phyloP scores from a whole-genome alignment of 2,113 vertebrate species.

The Prietella phreatophila region DNA sequence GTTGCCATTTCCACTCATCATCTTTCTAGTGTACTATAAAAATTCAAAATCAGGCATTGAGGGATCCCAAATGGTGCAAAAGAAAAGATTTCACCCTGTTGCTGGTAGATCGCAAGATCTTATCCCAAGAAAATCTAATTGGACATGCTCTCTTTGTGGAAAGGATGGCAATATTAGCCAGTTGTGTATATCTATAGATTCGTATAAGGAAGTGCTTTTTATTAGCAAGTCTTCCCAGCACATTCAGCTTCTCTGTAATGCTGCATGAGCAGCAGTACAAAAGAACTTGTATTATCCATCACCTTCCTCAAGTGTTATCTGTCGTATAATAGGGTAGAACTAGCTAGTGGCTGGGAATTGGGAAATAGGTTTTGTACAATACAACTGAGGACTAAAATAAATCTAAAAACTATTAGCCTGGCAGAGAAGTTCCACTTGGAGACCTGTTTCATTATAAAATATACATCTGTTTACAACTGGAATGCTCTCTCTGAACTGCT shows the following conservation, averaged over 20 bases:
- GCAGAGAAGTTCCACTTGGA: background rate
- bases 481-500: background rate
- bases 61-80: background rate
- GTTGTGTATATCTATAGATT: background rate
- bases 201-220: background rate
- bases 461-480: background rate
- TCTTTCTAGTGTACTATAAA: background rate
- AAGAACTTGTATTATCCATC: background rate
- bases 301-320: slow-evolving; percentile 2
- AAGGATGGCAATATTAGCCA: background rate
- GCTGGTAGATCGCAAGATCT: background rate
- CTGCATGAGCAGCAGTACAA: background rate
- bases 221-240: background rate
- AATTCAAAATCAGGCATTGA: background rate
- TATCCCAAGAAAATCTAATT: background rate
- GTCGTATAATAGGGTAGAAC: too few relatives aligned
- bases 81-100: background rate
- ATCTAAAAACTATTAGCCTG: background rate
- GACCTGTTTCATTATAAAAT: background rate
- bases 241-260: background rate
- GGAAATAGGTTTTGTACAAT: background rate
- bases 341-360: background rate
- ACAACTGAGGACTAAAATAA: background rate
- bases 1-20: background rate
- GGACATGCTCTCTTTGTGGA: background rate